These are phyloP conservation scores for Coturnix japonica DNA, from an alignment of 2,113 vertebrate species.

Conservation along the genomic window DNA sequence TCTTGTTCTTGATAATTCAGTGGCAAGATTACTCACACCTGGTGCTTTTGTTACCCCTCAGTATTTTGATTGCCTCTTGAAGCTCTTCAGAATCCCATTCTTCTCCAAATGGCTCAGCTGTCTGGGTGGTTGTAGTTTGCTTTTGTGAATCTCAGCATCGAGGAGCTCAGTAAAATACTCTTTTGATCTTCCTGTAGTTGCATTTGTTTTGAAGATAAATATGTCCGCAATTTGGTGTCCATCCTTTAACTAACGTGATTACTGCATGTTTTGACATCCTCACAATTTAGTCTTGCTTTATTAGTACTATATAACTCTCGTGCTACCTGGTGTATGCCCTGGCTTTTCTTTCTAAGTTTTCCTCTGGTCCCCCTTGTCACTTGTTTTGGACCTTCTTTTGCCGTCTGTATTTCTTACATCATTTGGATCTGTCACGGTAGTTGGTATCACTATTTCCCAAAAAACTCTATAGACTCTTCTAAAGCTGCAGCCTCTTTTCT, in stretches of 20 bases:
- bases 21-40: slow-evolving; percentile 58
- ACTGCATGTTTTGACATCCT: neutral
- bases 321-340: neutral
- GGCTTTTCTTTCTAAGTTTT: neutral
- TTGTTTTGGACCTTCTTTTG: neutral
- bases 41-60: slow-evolving; percentile 57
- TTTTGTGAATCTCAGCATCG: slow-evolving; percentile 35
- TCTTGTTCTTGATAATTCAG: neutral
- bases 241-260: neutral
- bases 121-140: slow-evolving; percentile 28
- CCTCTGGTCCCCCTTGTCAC: neutral
- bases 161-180: slow-evolving; percentile 28
- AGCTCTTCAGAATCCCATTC: slow-evolving; percentile 51
- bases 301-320: neutral
- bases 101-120: slow-evolving; percentile 61
- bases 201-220: slow-evolving; percentile 30
- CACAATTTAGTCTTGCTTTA: neutral
- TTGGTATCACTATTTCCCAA: neutral
- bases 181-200: neutral
- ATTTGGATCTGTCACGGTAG: neutral
- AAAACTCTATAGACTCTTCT: neutral
- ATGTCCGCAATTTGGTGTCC: neutral
- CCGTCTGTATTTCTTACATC: neutral
- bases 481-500: neutral
- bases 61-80: slow-evolving; percentile 61